These are phyloP conservation scores for Gopherus flavomarginatus DNA, from an alignment of 2,113 vertebrate species.

Conservation along the genomic window DNA sequence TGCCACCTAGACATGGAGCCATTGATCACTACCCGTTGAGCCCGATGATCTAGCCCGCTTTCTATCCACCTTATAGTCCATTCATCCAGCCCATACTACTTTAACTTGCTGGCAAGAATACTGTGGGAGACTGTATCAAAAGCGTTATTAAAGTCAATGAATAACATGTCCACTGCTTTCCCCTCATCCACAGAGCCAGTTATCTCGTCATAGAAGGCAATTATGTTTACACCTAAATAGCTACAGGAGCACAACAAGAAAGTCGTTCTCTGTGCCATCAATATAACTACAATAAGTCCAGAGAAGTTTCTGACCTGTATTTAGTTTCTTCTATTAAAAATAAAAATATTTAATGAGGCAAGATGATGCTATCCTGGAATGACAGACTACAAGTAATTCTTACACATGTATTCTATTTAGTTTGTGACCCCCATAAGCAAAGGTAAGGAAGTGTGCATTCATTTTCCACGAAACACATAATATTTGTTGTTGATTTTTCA, in stretches of 20 bases:
- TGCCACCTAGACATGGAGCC: too few relatives aligned
- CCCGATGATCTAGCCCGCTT: too few relatives aligned
- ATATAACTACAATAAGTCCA: not conserved
- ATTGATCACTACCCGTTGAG: too few relatives aligned
- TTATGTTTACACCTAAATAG: not conserved
- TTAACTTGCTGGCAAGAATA: too few relatives aligned
- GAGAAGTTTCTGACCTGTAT: not conserved
- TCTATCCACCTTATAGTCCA: too few relatives aligned
- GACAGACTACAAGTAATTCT: not conserved
- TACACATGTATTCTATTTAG: not conserved
- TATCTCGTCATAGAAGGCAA: too few relatives aligned
- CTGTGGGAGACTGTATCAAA: too few relatives aligned
- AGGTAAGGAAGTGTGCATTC: fast-evolving
- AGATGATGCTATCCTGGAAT: not conserved
- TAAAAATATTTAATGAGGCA: not conserved
- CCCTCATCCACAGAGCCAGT: too few relatives aligned
- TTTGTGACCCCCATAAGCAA: not conserved
- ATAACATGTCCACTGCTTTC: too few relatives aligned
- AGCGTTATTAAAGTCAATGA: too few relatives aligned
- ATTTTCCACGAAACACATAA: too few relatives aligned
- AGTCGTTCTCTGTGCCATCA: fast-evolving
- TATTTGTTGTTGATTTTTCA: not conserved
- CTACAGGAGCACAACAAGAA: not conserved
- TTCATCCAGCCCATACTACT: too few relatives aligned
- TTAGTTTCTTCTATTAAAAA: not conserved